Conservation (phyloP, 2,113 vertebrate species). For the Megaleporinus macrocephalus region DNA sequence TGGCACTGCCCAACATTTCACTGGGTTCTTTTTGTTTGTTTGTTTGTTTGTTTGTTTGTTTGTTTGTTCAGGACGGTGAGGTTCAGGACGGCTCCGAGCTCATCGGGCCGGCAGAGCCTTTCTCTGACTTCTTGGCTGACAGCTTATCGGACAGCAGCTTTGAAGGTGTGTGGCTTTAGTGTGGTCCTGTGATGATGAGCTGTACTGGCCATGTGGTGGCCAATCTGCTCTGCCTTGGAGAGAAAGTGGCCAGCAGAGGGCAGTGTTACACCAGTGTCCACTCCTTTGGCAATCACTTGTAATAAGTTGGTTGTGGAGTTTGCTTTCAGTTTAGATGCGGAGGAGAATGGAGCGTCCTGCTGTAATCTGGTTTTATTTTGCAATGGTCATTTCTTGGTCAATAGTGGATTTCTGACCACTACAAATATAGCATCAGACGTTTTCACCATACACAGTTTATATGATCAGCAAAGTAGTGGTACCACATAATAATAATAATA, state of each 20-base stretch:
- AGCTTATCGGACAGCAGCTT: slow-evolving; percentile 89
- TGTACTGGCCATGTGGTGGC: background rate
- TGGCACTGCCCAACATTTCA: background rate
- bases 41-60: slow-evolving; percentile 17
- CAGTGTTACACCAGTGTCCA: background rate
- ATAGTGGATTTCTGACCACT: too few relatives aligned
- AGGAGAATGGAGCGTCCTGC: background rate
- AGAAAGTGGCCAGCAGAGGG: slow-evolving; percentile 14
- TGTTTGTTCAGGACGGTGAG: slow-evolving; percentile 85
- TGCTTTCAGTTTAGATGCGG: background rate
- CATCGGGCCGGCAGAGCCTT: slow-evolving; percentile 91
- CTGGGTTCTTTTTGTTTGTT: slow-evolving; percentile 1
- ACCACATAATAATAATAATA: too few relatives aligned
- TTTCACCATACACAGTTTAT: too few relatives aligned
- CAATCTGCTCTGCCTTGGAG: background rate
- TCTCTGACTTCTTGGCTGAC: slow-evolving; percentile 83
- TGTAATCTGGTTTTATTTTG: too few relatives aligned
- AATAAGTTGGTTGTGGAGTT: background rate
- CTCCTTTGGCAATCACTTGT: background rate
- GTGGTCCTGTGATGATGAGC: background rate
- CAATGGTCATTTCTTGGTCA: too few relatives aligned
- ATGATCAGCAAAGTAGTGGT: too few relatives aligned
- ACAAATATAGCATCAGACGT: too few relatives aligned
- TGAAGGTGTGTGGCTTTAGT: slow-evolving; percentile 80
- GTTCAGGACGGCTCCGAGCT: slow-evolving; percentile 95